A percentile compares a stretch with the other conserved stretches of the same genome.
Conservation (phyloP, 2,113 vertebrate genomes). For the Ageneiosus marmoratus region DNA sequence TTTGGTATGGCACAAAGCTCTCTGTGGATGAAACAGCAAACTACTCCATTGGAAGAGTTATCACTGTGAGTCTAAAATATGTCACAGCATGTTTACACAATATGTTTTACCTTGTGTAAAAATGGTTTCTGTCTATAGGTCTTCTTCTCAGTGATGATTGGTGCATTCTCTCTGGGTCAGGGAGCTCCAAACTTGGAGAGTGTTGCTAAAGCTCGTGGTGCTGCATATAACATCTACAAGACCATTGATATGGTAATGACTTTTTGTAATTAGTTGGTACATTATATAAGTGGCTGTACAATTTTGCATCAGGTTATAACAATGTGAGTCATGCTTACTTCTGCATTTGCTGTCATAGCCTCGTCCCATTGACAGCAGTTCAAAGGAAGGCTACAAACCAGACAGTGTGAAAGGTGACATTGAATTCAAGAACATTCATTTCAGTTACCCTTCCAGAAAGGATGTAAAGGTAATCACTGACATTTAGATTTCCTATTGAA, state of each 20-base stretch:
- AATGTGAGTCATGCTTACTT: background rate
- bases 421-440: constrained; percentile 82
- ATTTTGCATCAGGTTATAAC: background rate
- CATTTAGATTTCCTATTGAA: background rate
- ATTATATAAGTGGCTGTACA: background rate
- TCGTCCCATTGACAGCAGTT: constrained; percentile 80
- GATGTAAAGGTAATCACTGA: constrained; percentile 69
- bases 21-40: constrained; percentile 67
- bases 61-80: constrained; percentile 71
- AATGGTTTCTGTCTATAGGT: constrained; percentile 63
- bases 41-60: constrained; percentile 76
- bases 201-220: constrained; percentile 77
- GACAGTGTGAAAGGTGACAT: constrained; percentile 77
- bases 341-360: constrained; percentile 55
- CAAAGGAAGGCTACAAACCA: constrained; percentile 75
- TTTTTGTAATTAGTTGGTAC: background rate
- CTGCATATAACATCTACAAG: constrained; percentile 79
- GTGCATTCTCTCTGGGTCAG: constrained; percentile 75
- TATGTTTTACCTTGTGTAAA: background rate
- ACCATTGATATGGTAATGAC: constrained; percentile 76
- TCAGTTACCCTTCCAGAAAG: constrained; percentile 81
- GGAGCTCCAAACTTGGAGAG: constrained; percentile 77
- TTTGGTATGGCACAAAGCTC: constrained; percentile 85
- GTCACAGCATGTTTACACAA: background rate
- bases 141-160: constrained; percentile 76